Conservation (phyloP, 2,888 invertebrate genomes). For the Hydrotaea cyrtoneurina region DNA sequence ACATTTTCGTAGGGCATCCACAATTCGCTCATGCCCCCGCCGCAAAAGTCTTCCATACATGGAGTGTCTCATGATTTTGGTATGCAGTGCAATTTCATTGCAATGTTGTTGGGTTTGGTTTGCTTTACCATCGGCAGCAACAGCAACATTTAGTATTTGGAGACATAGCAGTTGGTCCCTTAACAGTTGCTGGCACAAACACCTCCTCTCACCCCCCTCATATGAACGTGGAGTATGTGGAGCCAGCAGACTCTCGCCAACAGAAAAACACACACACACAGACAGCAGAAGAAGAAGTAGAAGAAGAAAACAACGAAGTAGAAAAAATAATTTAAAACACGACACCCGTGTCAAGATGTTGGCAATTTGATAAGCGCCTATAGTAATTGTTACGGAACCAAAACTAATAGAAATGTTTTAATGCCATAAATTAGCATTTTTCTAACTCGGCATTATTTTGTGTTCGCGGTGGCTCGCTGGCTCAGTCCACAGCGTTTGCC, state of each 20-base stretch:
- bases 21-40: too few relatives aligned
- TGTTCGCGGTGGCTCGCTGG: neutral
- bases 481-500: neutral
- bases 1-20: too few relatives aligned
- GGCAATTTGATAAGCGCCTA: slow-evolving; percentile 73
- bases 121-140: too few relatives aligned
- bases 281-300: slow-evolving; percentile 43
- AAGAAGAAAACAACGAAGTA: slow-evolving; percentile 64
- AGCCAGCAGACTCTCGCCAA: neutral
- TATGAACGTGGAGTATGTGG: neutral
- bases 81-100: neutral
- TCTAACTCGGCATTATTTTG: slow-evolving; percentile 55
- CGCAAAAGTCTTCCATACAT: neutral
- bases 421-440: slow-evolving; percentile 74
- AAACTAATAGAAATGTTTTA: slow-evolving; percentile 76
- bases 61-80: neutral
- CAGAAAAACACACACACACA: too few relatives aligned
- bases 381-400: slow-evolving; percentile 73
- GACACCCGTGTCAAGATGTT: slow-evolving; percentile 72
- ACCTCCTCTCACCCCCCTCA: neutral
- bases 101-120: neutral
- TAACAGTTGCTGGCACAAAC: neutral
- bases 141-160: slow-evolving; percentile 6
- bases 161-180: neutral
- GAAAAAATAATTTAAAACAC: slow-evolving; percentile 61